phyloP scores from a whole-genome alignment of 2,888 invertebrate genomes.

The Drepanosiphum platanoidis region DNA sequence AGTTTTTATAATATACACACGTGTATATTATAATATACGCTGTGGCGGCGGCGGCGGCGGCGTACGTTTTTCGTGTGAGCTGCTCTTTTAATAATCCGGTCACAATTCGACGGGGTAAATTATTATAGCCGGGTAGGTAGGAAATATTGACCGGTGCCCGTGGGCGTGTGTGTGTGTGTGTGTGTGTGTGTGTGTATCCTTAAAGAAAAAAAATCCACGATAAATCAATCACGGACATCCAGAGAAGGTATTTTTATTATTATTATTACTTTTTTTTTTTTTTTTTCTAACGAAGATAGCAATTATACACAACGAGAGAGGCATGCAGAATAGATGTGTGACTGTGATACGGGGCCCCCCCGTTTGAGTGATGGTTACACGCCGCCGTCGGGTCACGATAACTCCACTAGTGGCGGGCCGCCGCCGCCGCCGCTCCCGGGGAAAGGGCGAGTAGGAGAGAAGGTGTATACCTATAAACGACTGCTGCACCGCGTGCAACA shows the following conservation, averaged over 20 bases:
- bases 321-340: constrained; percentile 56
- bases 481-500: neutral
- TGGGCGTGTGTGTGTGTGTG: constrained; percentile 41
- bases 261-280: constrained; percentile 14
- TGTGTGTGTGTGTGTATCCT: constrained; percentile 19
- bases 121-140: constrained; percentile 46
- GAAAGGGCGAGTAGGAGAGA: neutral
- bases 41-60: neutral
- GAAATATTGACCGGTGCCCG: constrained; percentile 53
- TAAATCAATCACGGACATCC: constrained; percentile 57
- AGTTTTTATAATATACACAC: constrained; percentile 15
- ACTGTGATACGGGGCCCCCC: constrained; percentile 38
- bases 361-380: constrained; percentile 56
- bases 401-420: neutral
- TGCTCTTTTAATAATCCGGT: constrained; percentile 44
- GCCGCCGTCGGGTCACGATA: constrained; percentile 35
- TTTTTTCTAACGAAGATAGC: constrained; percentile 46
- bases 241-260: constrained; percentile 57
- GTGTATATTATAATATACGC: neutral
- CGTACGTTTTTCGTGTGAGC: constrained; percentile 36
- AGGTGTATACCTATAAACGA: neutral
- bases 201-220: constrained; percentile 53
- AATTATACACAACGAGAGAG: constrained; percentile 41
- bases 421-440: neutral
- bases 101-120: constrained; percentile 56